Evolutionary conservation across 2,797 vertebrate genomes (phyloP).

Genomic region (Propithecus deckenii): DNA sequence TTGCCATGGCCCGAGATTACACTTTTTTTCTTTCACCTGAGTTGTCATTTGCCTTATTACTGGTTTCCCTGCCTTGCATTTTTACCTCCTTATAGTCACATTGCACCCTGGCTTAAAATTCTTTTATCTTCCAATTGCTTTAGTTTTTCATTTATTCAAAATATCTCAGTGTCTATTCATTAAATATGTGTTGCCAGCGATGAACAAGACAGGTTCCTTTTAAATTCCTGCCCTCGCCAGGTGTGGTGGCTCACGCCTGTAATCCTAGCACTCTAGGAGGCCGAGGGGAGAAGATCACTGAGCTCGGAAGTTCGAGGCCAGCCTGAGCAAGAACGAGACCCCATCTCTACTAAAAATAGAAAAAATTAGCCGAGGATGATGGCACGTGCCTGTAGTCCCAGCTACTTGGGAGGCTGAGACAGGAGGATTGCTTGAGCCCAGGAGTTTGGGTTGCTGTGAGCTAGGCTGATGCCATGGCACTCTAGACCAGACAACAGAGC

Average conservation of each 20-base stretch:
- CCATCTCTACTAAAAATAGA: background rate
- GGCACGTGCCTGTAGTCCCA: too few species aligned
- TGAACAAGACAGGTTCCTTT: background rate
- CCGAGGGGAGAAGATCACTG: background rate
- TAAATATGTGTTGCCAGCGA: conserved; percentile 7
- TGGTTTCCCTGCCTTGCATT: conserved; percentile 14
- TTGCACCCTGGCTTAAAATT: conserved; percentile 17
- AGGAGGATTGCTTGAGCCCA: too few species aligned
- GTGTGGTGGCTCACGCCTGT: background rate
- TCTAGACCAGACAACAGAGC: too few species aligned
- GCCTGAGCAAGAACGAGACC: background rate
- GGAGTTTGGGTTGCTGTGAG: too few species aligned
- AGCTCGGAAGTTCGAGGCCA: background rate
- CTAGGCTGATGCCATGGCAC: too few species aligned
- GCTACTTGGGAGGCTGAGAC: too few species aligned
- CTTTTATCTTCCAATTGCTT: background rate
- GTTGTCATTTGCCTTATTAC: background rate
- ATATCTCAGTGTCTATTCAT: background rate
- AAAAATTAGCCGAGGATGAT: too few species aligned
- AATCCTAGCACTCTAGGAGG: background rate
- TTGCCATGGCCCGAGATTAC: background rate
- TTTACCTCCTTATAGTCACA: background rate
- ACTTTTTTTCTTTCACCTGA: background rate
- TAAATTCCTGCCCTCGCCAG: background rate
- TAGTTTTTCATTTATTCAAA: background rate